Conservation (phyloP, 1,140 invertebrate species). For the Coelopa frigida region DNA sequence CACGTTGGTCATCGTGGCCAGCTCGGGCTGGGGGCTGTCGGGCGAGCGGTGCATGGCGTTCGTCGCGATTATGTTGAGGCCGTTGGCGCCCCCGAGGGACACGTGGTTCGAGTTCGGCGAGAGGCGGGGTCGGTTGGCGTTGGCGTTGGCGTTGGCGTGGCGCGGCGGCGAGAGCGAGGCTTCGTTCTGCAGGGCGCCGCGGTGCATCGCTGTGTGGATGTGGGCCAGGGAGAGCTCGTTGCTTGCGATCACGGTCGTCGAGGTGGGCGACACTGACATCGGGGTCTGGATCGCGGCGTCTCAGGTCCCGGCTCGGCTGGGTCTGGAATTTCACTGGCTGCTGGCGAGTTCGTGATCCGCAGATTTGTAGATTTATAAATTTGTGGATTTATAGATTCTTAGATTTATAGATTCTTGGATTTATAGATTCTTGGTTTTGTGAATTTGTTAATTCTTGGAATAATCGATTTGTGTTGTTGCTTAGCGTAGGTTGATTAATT, state of each 20-base stretch:
- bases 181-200: background rate
- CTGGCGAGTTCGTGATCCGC: slow-evolving; percentile 19
- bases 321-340: background rate
- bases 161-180: slow-evolving; percentile 9
- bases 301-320: background rate
- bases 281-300: background rate
- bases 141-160: slow-evolving; percentile 22
- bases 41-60: slow-evolving; percentile 45
- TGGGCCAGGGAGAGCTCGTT: slow-evolving; percentile 36
- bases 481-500: too few species aligned
- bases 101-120: slow-evolving; percentile 11
- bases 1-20: slow-evolving; percentile 69
- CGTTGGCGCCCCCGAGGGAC: slow-evolving; percentile 32
- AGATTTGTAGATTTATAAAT: too few species aligned
- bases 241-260: slow-evolving; percentile 40
- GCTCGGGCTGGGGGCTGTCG: slow-evolving; percentile 57
- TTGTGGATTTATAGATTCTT: too few species aligned
- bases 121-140: slow-evolving; percentile 20
- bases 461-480: too few species aligned
- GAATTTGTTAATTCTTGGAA: too few species aligned
- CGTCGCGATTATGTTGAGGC: slow-evolving; percentile 29
- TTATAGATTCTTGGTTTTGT: too few species aligned
- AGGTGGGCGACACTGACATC: slow-evolving; percentile 25
- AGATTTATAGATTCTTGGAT: too few species aligned
- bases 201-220: slow-evolving; percentile 5